Conservation (phyloP, 2,113 vertebrate genomes). For the Tetrao urogallus region DNA sequence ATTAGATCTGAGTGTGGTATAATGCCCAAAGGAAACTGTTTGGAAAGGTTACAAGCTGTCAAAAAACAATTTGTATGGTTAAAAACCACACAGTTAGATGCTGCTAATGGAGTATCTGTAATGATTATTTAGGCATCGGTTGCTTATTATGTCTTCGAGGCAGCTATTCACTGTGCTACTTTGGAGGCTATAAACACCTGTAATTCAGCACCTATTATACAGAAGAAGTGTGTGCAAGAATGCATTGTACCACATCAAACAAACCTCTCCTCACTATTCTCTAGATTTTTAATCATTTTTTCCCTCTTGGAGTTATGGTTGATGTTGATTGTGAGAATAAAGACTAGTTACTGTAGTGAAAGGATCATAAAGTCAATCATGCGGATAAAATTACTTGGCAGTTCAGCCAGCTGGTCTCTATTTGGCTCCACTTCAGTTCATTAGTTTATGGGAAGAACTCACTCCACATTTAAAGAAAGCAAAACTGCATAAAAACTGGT, state of each 20-base stretch:
- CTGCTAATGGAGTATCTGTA: constrained; percentile 79
- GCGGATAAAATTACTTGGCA: constrained; percentile 93
- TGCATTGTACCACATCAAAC: constrained; percentile 76
- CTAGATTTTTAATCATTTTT: constrained; percentile 85
- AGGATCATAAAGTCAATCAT: constrained; percentile 97
- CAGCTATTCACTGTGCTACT: constrained; percentile 80
- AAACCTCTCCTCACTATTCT: constrained; percentile 76
- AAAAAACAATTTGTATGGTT: constrained; percentile 80
- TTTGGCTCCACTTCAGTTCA: constrained; percentile 84
- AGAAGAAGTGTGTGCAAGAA: constrained; percentile 75
- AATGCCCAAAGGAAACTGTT: constrained; percentile 78
- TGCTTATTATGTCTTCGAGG: constrained; percentile 87
- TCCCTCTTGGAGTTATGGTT: constrained; percentile 84
- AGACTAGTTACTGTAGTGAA: constrained; percentile 91
- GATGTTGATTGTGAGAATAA: constrained; percentile 92
- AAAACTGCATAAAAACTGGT: constrained; percentile 78
- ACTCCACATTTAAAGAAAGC: constrained; percentile 79
- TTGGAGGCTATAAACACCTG: constrained; percentile 80
- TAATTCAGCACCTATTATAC: constrained; percentile 90
- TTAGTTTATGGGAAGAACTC: constrained; percentile 83
- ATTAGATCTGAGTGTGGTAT: constrained; percentile 74
- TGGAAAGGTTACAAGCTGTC: constrained; percentile 80
- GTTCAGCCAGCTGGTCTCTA: constrained; percentile 90
- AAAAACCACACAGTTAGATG: constrained; percentile 78
- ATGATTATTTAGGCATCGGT: constrained; percentile 82